Evolutionary conservation across 2,888 invertebrate species (phyloP).

Genomic region (Biston betularia): DNA sequence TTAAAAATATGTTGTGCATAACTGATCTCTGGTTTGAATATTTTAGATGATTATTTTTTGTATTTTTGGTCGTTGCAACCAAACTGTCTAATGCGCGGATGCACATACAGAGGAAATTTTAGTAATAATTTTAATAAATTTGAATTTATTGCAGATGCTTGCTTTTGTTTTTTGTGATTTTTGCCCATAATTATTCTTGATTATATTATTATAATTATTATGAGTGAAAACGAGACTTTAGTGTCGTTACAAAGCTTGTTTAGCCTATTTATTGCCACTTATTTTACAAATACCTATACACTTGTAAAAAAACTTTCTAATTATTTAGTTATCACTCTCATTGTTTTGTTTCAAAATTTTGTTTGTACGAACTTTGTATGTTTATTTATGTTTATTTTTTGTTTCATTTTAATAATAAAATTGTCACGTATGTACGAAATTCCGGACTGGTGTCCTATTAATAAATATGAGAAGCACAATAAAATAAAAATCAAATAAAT

Average conservation of each 20-base stretch:
- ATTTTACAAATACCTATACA: slow-evolving; percentile 1
- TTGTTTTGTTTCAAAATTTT: slow-evolving; percentile 57
- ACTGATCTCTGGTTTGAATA: no score
- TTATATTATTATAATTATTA: background rate
- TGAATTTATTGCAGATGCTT: background rate
- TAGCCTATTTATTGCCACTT: background rate
- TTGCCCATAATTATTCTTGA: slow-evolving; percentile 10
- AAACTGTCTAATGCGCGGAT: slow-evolving; percentile 1
- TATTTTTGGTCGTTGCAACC: slow-evolving; percentile 1
- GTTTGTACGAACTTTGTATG: slow-evolving; percentile 53
- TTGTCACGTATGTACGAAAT: slow-evolving; percentile 74
- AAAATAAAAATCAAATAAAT: slow-evolving; percentile 83
- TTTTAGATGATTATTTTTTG: no score
- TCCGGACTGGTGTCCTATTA: slow-evolving; percentile 70
- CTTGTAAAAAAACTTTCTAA: slow-evolving; percentile 25
- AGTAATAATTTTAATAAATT: background rate
- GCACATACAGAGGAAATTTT: background rate
- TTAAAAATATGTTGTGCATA: no score
- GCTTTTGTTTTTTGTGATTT: slow-evolving; percentile 30
- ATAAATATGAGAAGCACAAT: slow-evolving; percentile 84
- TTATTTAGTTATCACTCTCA: slow-evolving; percentile 29
- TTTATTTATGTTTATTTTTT: slow-evolving; percentile 74
- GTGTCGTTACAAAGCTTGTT: background rate
- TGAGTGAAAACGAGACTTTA: background rate
- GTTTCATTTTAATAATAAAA: slow-evolving; percentile 68